These are phyloP conservation scores for Acanthosepion pharaonis DNA, from an alignment of 2,888 invertebrate species.

Conservation along the genomic window DNA sequence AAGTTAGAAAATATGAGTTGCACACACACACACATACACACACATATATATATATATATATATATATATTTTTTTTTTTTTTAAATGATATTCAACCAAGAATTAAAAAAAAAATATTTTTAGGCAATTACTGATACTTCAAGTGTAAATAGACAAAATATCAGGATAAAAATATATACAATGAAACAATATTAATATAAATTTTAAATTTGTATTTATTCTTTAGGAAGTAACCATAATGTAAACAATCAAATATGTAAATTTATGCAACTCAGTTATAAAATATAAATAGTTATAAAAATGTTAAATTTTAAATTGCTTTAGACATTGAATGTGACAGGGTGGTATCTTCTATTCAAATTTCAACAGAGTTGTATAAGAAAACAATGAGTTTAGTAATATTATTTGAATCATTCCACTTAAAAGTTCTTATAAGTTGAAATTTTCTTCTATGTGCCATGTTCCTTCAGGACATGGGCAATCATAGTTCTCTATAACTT, in stretches of 20 bases:
- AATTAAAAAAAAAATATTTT: not conserved
- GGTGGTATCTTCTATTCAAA: too few relatives aligned
- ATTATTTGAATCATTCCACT: too few relatives aligned
- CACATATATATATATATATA: too few relatives aligned
- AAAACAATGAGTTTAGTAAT: too few relatives aligned
- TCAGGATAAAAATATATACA: not conserved
- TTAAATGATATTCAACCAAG: not conserved
- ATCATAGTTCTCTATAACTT: too few relatives aligned
- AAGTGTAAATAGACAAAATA: not conserved
- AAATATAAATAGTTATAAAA: not conserved
- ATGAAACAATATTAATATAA: not conserved
- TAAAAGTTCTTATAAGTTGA: too few relatives aligned
- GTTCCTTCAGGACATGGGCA: too few relatives aligned
- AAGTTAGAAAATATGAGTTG: too few relatives aligned
- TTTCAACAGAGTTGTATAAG: too few relatives aligned
- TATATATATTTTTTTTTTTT: too few relatives aligned
- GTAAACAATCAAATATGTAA: not conserved
- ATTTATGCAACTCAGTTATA: not conserved
- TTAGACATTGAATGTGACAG: not conserved
- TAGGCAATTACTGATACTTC: not conserved
- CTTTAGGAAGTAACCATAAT: not conserved
- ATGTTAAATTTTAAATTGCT: not conserved
- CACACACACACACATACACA: too few relatives aligned
- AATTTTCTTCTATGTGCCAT: too few relatives aligned
- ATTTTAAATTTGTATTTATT: not conserved